phyloP scores from a whole-genome alignment of 2,888 invertebrate genomes.

The Megaustenia siamemsis region DNA sequence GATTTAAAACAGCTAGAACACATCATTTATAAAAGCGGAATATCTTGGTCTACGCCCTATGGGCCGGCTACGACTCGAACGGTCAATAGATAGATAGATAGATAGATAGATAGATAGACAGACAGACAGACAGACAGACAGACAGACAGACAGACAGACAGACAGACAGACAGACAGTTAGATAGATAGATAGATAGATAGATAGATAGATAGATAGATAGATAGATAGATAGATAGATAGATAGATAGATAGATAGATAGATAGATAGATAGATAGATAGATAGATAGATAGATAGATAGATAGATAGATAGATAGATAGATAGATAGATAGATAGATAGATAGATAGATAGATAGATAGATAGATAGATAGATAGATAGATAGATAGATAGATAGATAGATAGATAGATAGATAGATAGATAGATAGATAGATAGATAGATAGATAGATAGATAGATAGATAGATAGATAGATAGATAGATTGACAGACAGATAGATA shows the following conservation, averaged over 20 bases:
- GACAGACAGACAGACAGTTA: neutral
- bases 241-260: neutral
- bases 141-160: no score
- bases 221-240: conserved; percentile 1
- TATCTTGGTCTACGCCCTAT: no score
- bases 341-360: conserved; percentile 11
- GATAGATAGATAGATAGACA: no score
- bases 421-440: conserved; percentile 2
- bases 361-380: conserved; percentile 10
- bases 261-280: neutral
- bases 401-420: neutral
- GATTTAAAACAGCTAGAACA: no score
- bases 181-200: conserved; percentile 7
- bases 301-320: neutral
- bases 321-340: conserved; percentile 6
- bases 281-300: neutral
- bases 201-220: conserved; percentile 3
- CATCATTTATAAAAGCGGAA: no score
- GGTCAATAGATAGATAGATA: no score
- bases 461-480: conserved; percentile 18
- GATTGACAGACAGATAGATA: conserved; percentile 13
- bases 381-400: neutral
- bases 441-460: conserved; percentile 16
- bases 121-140: no score
- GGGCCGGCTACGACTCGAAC: no score